phyloP scores from a whole-genome alignment of 1,140 invertebrate species.

The Drosophila sucinea region DNA sequence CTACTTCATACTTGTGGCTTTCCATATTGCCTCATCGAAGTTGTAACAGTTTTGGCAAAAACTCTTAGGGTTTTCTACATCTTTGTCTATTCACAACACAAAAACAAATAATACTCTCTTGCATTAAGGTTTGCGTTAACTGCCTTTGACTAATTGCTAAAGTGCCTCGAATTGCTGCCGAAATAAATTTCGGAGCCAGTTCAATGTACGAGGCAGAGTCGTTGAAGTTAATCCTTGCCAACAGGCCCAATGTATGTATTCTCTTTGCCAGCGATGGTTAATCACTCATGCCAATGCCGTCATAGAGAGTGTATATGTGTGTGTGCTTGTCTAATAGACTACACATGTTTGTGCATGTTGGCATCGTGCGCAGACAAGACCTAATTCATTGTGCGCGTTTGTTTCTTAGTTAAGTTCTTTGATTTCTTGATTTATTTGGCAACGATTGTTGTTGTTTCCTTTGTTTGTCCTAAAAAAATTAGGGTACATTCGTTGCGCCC shows the following conservation, averaged over 20 bases:
- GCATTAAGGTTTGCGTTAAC: constrained; percentile 46
- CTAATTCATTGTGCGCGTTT: constrained; percentile 42
- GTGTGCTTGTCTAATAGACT: constrained; percentile 19
- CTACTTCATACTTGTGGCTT: too few relatives aligned
- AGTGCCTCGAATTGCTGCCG: constrained; percentile 46
- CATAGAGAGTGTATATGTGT: constrained; percentile 12
- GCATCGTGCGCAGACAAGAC: constrained; percentile 31
- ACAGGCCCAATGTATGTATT: constrained; percentile 21
- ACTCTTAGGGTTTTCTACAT: too few relatives aligned
- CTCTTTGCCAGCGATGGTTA: constrained; percentile 32
- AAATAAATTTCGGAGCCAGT: constrained; percentile 37
- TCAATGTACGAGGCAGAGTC: constrained; percentile 2
- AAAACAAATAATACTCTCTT: background rate
- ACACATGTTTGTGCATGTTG: constrained; percentile 41
- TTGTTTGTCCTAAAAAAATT: background rate
- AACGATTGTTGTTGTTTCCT: background rate
- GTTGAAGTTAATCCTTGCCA: constrained; percentile 46
- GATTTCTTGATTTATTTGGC: constrained; percentile 58
- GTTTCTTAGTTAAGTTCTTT: constrained; percentile 59
- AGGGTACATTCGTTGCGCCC: background rate
- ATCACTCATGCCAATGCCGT: constrained; percentile 48
- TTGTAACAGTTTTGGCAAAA: too few relatives aligned
- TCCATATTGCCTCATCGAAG: too few relatives aligned
- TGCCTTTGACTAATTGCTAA: constrained; percentile 58
- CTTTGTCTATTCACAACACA: too few relatives aligned